Percentiles rank a stretch among this genome's conserved stretches.
Evolutionary conservation across 30 jellyfish, hydroid and myxozoan species (phyloP).

Genomic region (Rhopilema esculentum): DNA sequence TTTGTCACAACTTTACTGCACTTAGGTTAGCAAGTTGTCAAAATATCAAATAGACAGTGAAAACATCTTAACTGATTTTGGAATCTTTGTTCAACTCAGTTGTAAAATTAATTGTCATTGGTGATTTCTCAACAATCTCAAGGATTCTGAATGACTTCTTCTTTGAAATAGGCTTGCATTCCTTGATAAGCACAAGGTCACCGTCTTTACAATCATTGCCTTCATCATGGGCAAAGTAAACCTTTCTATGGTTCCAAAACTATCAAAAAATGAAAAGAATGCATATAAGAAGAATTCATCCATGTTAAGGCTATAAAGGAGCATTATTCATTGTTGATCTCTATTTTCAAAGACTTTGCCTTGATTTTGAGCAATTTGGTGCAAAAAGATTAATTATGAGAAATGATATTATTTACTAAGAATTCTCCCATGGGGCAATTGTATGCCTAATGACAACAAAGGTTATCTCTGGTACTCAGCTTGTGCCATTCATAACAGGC

Average conservation of each 20-base stretch:
- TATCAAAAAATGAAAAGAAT: slow-evolving; percentile 24
- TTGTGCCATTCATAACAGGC: no score
- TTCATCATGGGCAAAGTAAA: slow-evolving; percentile 94
- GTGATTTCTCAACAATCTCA: slow-evolving; percentile 94
- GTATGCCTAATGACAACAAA: no score
- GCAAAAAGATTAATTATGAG: no score
- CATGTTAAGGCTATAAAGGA: not conserved
- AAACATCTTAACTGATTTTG: not conserved
- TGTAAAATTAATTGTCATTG: slow-evolving; percentile 5
- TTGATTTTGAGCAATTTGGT: no score
- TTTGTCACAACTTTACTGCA: no score
- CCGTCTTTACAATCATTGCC: slow-evolving; percentile 89
- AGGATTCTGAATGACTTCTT: slow-evolving; percentile 70
- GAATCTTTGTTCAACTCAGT: not conserved
- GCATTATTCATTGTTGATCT: not conserved
- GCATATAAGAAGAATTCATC: not conserved
- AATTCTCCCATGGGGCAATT: no score
- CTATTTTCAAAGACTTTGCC: not conserved
- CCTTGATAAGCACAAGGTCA: slow-evolving; percentile 91
- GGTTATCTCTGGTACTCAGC: no score
- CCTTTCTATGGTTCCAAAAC: slow-evolving; percentile 92
- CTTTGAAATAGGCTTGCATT: slow-evolving; percentile 77
- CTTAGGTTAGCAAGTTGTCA: no score
- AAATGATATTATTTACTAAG: no score
- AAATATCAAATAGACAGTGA: no score